phyloP scores from a whole-genome alignment of 2,113 vertebrate species.

The Megaceryle maxima region DNA sequence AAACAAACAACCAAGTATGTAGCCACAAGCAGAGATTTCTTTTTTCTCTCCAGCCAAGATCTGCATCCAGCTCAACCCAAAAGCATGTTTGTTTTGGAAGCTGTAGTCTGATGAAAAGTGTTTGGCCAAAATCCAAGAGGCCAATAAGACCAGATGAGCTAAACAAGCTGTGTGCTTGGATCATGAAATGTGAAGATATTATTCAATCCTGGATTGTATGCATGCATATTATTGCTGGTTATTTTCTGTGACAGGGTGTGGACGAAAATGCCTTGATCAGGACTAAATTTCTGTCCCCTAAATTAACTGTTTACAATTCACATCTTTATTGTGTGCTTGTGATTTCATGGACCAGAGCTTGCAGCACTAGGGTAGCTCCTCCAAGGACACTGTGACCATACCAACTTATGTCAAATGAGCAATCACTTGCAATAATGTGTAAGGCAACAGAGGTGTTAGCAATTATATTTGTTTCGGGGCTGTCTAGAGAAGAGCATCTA shows the following conservation, averaged over 20 bases:
- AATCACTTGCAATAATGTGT: background rate
- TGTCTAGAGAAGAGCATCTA: background rate
- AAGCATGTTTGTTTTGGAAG: slow-evolving; percentile 61
- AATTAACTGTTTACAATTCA: background rate
- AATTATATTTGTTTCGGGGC: background rate
- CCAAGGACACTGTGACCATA: background rate
- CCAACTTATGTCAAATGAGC: background rate
- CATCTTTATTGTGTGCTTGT: background rate
- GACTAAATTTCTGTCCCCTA: background rate
- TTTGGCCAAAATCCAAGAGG: slow-evolving; percentile 41
- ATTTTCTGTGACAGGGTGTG: background rate
- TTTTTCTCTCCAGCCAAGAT: slow-evolving; percentile 21
- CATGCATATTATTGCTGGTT: background rate
- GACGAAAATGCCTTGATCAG: background rate
- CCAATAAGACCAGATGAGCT: slow-evolving; percentile 31
- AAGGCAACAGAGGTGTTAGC: background rate
- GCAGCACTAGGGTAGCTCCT: background rate
- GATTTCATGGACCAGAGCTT: background rate
- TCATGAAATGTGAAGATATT: background rate
- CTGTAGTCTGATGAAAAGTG: slow-evolving; percentile 15
- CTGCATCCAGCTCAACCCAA: slow-evolving; percentile 18
- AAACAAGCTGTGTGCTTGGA: background rate
- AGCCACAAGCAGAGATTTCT: background rate
- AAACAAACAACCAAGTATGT: slow-evolving; percentile 4
- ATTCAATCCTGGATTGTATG: background rate